Evolutionary conservation across 1,140 invertebrate species (phyloP).

Genomic region (Pseudomyrmex dendroicus): DNA sequence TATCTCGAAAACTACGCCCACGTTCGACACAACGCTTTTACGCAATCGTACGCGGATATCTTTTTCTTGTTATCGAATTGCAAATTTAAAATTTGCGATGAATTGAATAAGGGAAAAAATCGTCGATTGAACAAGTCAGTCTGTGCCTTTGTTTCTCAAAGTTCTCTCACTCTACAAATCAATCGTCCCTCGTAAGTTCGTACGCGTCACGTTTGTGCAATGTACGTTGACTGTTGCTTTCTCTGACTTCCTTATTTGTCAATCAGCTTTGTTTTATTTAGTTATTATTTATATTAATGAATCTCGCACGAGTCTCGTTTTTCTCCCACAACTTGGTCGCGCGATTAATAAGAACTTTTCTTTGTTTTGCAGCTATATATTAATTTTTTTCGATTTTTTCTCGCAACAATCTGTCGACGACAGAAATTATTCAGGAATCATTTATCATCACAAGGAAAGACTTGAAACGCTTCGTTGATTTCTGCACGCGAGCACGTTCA

Average conservation of each 20-base stretch:
- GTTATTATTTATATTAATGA: too few relatives aligned
- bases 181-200: neutral
- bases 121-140: neutral
- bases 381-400: too few relatives aligned
- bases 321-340: too few relatives aligned
- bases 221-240: conserved; percentile 1
- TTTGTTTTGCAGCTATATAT: too few relatives aligned
- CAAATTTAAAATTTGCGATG: conserved; percentile 10
- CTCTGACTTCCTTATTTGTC: neutral
- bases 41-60: neutral
- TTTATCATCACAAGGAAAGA: too few relatives aligned
- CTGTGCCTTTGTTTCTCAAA: conserved; percentile 5
- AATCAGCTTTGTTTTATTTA: too few relatives aligned
- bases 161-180: neutral
- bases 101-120: conserved; percentile 12
- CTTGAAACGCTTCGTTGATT: too few relatives aligned
- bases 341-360: too few relatives aligned
- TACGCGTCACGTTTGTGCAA: neutral
- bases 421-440: too few relatives aligned
- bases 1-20: neutral
- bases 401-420: too few relatives aligned
- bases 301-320: too few relatives aligned
- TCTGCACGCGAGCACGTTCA: neutral
- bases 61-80: neutral
- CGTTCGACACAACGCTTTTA: neutral